Evolutionary conservation across 2,113 vertebrate genomes (phyloP).

Genomic region (Solea solea): DNA sequence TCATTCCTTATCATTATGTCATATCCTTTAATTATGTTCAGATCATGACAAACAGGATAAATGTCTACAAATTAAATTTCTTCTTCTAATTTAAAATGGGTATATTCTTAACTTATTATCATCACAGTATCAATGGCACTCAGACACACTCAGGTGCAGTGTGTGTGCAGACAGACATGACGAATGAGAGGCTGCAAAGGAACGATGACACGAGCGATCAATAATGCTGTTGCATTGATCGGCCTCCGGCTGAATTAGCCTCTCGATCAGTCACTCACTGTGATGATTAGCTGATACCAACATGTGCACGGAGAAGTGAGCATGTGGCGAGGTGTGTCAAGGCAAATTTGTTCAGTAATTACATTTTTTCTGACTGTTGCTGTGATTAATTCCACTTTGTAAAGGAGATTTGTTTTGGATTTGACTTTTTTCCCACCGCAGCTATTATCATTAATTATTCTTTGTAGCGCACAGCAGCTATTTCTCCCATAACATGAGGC

Average conservation of each 20-base stretch:
- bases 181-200: background rate
- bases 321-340: background rate
- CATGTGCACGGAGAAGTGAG: no score
- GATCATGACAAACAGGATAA: no score
- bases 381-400: no score
- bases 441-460: no score
- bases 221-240: conserved; percentile 7
- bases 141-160: background rate
- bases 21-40: no score
- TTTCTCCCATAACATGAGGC: no score
- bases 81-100: background rate
- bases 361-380: no score
- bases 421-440: no score
- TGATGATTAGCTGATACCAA: background rate
- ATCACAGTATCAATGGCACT: background rate
- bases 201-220: conserved; percentile 1
- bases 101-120: background rate
- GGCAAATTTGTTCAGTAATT: background rate
- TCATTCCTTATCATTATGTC: no score
- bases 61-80: no score
- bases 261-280: background rate
- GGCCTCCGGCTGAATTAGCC: background rate
- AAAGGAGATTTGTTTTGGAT: no score
- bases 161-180: conserved; percentile 4
- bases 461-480: no score